A percentile compares a stretch with the other conserved stretches of the same genome.
phyloP scores from a whole-genome alignment of 2,113 vertebrate species.

The Pandion haliaetus region DNA sequence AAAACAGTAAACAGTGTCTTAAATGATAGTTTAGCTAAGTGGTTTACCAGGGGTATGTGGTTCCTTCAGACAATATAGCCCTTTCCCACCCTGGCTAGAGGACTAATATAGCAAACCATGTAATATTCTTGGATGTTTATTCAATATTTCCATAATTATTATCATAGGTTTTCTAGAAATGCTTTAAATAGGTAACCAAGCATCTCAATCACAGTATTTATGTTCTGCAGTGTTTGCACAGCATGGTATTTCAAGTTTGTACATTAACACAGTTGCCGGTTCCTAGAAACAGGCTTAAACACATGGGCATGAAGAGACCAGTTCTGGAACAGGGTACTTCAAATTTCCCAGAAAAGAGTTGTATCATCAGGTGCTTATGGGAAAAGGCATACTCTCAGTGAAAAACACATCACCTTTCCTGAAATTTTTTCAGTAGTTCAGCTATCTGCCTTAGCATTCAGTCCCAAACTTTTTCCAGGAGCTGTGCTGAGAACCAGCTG shows the following conservation, averaged over 20 bases:
- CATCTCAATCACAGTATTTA: conserved; percentile 26
- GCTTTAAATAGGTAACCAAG: conserved; percentile 33
- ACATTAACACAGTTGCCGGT: not conserved
- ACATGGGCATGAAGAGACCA: not conserved
- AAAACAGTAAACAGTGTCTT: not conserved
- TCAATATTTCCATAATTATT: conserved; percentile 34
- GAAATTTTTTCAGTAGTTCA: not conserved
- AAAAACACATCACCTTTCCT: not conserved
- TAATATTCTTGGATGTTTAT: conserved; percentile 7
- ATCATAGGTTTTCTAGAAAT: not conserved
- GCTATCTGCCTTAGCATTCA: not conserved
- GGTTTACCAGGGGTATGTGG: conserved; percentile 27
- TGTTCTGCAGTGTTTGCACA: not conserved
- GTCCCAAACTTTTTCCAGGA: not conserved
- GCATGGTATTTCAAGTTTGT: not conserved
- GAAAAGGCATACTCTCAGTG: not conserved
- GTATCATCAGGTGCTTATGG: not conserved
- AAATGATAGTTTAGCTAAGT: conserved; percentile 8
- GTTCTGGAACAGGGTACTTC: not conserved
- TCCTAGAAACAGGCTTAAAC: not conserved
- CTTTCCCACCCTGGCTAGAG: not conserved
- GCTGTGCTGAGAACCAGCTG: not conserved
- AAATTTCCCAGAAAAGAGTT: not conserved
- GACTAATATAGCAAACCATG: not conserved
- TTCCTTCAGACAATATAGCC: not conserved